Conservation (phyloP, 64 coral and sea anemone genomes). For the Pocillopora verrucosa region DNA sequence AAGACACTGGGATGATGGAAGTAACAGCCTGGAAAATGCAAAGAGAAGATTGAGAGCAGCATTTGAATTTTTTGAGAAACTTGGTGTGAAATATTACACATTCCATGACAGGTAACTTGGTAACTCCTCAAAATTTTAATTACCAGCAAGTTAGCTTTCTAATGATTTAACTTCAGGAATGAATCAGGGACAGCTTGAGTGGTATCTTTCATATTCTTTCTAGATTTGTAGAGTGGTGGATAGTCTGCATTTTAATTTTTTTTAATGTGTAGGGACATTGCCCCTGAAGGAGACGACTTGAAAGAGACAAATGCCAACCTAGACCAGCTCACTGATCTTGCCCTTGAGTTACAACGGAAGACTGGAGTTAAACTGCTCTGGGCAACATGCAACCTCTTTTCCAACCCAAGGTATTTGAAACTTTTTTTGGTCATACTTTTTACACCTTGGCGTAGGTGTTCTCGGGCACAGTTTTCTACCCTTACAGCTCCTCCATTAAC, state of each 20-base stretch:
- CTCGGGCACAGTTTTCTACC: too few species aligned
- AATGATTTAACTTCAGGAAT: too few species aligned
- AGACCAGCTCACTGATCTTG: slow-evolving; percentile 86
- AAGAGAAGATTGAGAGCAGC: slow-evolving; percentile 79
- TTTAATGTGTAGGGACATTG: slow-evolving; percentile 59
- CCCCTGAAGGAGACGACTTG: slow-evolving; percentile 72
- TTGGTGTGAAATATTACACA: slow-evolving; percentile 83
- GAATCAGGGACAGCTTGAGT: too few species aligned
- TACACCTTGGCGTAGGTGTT: not conserved
- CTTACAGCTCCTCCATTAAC: too few species aligned
- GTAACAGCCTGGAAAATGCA: slow-evolving; percentile 86
- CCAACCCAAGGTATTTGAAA: slow-evolving; percentile 63
- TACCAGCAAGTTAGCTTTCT: too few species aligned
- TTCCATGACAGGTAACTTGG: slow-evolving; percentile 77
- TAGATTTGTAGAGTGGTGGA: not conserved
- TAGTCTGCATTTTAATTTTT: not conserved
- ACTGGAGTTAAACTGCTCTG: slow-evolving; percentile 79
- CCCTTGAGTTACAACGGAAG: slow-evolving; percentile 73
- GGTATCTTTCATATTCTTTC: too few species aligned
- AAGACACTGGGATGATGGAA: slow-evolving; percentile 90
- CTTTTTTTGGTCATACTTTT: too few species aligned
- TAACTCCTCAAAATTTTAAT: too few species aligned
- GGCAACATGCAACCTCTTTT: slow-evolving; percentile 91
- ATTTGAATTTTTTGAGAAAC: slow-evolving; percentile 94
- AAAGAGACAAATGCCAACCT: slow-evolving; percentile 84